Conservation (phyloP, 2,113 vertebrate species). For the Catagonus wagneri region DNA sequence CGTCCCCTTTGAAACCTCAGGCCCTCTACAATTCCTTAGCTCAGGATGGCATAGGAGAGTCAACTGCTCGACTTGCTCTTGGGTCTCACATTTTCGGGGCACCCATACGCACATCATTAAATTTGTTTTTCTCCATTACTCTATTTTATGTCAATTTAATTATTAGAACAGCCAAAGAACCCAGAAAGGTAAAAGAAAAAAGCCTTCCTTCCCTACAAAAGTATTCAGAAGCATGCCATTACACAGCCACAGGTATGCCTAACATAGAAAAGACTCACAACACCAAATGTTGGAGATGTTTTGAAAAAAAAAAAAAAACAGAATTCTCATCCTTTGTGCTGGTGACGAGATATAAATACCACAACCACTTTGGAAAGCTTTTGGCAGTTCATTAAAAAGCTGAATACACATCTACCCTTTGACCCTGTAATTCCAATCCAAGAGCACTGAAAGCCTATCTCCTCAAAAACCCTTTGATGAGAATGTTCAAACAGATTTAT, state of each 20-base stretch:
- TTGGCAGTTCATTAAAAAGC: not conserved
- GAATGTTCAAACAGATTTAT: not conserved
- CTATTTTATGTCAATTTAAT: not conserved
- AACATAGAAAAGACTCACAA: not conserved
- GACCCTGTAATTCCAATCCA: not conserved
- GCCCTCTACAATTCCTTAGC: not conserved
- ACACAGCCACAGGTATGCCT: not conserved
- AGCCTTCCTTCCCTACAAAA: not conserved
- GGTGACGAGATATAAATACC: not conserved
- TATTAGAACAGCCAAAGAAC: not conserved
- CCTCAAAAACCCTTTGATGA: not conserved
- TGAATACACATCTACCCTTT: not conserved
- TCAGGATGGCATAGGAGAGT: not conserved
- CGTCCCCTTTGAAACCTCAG: not conserved
- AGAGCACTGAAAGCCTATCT: not conserved
- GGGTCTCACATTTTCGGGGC: not conserved
- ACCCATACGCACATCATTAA: not conserved
- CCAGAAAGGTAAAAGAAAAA: not conserved
- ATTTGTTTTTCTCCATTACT: not conserved
- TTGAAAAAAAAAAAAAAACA: constrained; percentile 16
- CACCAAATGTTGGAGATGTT: not conserved
- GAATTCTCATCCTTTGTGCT: not conserved
- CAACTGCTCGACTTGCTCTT: not conserved
- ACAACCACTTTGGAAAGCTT: not conserved
- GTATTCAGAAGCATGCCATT: not conserved